Base-by-base conservation (phyloP, 2,888 invertebrate species). In the Notodonta dromedarius region DNA sequence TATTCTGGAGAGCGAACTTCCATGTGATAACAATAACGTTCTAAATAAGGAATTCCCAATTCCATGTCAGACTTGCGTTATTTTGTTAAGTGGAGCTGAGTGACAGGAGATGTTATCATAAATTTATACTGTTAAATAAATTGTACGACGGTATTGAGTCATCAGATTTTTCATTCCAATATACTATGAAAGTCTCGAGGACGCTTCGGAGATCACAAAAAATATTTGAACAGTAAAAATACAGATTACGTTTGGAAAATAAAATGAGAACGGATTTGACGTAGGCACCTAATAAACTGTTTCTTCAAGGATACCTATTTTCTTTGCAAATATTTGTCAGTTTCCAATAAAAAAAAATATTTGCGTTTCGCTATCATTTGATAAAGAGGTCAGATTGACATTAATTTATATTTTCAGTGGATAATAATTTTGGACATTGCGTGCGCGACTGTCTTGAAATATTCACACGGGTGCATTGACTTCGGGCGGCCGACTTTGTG, bases 401-500 rank as follows among this genome's bases (percentile, higher is more conserved):
- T 14, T 52, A 12, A 46, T 60, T 44, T 51, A 56, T 24, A 58
- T 56, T 50, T 56, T 61, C 50, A 42, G 16, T 56, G 40, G 9
- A 60, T 40, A 51, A 42, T 56, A 40, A 32, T 57, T 53, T 52
- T 12, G 35, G 16, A 7, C 14, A 16, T 42, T n/a, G 59, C 52
- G 60, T 58, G 51, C 53, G 50, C 56, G 48, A 53, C 40, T 50
- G 48, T 46, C 50, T 70, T 70, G 65, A 69, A 73, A 71, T 77
- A 72, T 77, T 73, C 72, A 74, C 65, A 67, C 61, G 74, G 69
- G 77, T 74, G 70, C 77, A 65, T 75, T 80, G 80, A 77, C 74
- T 72, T 60, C 56, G 50, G 60, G 60, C 67, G 69, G 69, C 64
- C 66, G 65, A 71, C 69, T 69, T 72, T 71, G 71, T 73, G 58